Base-by-base conservation (phyloP, 1,140 invertebrate genomes). In the Helicorthomorpha holstii region DNA sequence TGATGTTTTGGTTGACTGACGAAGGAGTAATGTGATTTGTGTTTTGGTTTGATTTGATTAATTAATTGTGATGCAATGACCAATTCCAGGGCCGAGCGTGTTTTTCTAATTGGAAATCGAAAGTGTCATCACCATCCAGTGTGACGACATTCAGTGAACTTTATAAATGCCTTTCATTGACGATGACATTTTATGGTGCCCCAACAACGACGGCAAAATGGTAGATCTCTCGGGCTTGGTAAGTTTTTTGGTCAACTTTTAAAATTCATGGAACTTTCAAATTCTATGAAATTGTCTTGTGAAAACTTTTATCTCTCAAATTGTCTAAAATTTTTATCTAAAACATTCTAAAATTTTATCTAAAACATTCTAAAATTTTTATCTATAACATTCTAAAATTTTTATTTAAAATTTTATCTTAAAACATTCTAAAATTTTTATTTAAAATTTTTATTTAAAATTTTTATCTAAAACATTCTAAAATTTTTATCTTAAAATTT, bases 171-270 rank as follows among this genome's bases (percentile, higher is more conserved):
- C 86, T 72, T 91, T 90, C 76, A 88, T 91, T 71, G 85, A 90
- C 73, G 86, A 90, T 75, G 85, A 89, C 64, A 69, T 85, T 58
- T 78, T 89, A 59, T 90, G 85, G 86, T 85, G 85, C 75, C 82
- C 83, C 64, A 83, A 88, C 73, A 85, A 84, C 69, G 85, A 89
- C 69, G 83, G 82, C 65, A 88, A 85, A 70, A 86, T 90, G 77
- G 85, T 88, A 56, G 86, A 90, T 66, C 72, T 89, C 57, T 83
- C 82, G 55, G 89, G 85, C 70, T 77, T 89, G 75, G 85, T 85
- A 69, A 71, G 71, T 70, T 38, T 23, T 14, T 0, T 26, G 43
- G 34, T n/a, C 10, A 10, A 38, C 10, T 38, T 38, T 38, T 38
- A n/a, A 38, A 10, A 38, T 38, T n/a, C n/a, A n/a, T n/a, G n/a